Base-by-base conservation (phyloP, 2,797 vertebrate species). In the Muraenolepis orangiensis region DNA sequence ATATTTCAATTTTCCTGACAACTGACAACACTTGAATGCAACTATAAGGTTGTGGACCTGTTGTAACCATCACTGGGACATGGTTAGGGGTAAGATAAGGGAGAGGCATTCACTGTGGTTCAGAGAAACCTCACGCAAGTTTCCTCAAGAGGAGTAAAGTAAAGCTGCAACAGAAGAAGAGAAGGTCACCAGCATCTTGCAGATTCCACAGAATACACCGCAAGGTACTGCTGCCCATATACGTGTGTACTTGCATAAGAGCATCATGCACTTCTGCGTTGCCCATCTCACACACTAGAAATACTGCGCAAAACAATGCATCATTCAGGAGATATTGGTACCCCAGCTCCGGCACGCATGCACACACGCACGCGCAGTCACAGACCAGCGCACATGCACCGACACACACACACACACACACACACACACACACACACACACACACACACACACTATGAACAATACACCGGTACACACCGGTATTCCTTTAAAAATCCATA, bases 11-110 rank as follows among this genome's bases (percentile, higher is more conserved):
- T 68, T 66, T 28, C 23, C n/a, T 42, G 66, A 68, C n/a, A n/a
- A n/a, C n/a, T 31, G 13, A 46, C 16, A 30, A 76, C 40, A 13
- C 26, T 66, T 2, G 18, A 10, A 16, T 67, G 57, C 3, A 6
- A 14, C 4, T 57, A 14, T 31, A n/a, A n/a, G n/a, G 29, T 61
- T 66, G 28, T 68, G 69, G 32, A 34, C 30, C 14, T 18, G 12
- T 28, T 23, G 20, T 79, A 32, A 14, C 0, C 36, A 71, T 81
- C 80, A 90, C 87, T 91, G 90, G 90, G 89, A 91, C 90, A 88
- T 51, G 82, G 90, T 84, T 51, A 66, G 71, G 38, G 68, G 30
- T 36, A 74, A 71, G 69, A 32, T 36, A 74, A 71, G 69, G 68
- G 78, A 82, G 81, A 70, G 28, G 84, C 82, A 79, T 84, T 72